These are phyloP conservation scores for Salvator merianae DNA, from an alignment of 2,113 vertebrate species.

Conservation along the genomic window DNA sequence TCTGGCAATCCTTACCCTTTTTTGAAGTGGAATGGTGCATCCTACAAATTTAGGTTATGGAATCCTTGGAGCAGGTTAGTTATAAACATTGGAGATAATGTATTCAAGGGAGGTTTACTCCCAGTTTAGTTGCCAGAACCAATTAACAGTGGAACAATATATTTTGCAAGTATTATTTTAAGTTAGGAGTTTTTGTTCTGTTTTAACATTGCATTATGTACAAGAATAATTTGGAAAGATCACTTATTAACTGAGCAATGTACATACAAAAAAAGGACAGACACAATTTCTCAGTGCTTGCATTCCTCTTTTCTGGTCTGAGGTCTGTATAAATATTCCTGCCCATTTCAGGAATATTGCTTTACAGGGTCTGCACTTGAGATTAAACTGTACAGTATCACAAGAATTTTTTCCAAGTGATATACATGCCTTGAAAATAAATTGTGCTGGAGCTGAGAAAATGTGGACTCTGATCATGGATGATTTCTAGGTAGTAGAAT, in stretches of 20 bases:
- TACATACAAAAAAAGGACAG: background rate
- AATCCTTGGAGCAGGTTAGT: background rate
- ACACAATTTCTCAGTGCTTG: background rate
- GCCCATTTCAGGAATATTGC: background rate
- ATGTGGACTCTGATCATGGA: background rate
- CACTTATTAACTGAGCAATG: background rate
- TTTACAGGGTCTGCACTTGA: background rate
- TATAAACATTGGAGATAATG: background rate
- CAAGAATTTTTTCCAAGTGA: background rate
- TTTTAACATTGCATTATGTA: constrained; percentile 8
- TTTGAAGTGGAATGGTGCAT: background rate
- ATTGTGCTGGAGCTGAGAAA: background rate
- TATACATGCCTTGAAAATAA: background rate
- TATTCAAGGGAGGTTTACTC: background rate
- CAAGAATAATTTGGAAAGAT: background rate
- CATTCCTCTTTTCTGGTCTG: background rate
- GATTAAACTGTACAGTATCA: background rate
- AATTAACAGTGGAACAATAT: background rate
- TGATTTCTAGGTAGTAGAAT: background rate
- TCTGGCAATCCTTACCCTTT: background rate
- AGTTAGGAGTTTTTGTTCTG: background rate
- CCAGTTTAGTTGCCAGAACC: background rate
- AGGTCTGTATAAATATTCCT: background rate
- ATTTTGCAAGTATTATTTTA: background rate
- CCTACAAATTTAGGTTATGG: background rate